Base-by-base conservation (phyloP, 2,888 invertebrate genomes). In the Acrocyrtus sp. region DNA sequence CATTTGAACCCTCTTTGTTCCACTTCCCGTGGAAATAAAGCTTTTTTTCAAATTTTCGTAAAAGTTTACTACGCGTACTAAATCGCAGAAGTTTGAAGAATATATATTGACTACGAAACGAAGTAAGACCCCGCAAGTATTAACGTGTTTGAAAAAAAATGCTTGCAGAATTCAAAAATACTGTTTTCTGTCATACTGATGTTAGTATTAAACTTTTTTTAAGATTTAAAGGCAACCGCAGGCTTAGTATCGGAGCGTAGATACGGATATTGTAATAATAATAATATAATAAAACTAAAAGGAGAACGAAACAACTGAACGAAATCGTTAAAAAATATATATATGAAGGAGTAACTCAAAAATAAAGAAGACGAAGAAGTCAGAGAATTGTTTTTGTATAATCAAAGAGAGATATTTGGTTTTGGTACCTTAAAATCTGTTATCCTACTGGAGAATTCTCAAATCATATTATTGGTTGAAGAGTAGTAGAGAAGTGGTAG, bases 241-340 rank as follows among this genome's bases (percentile, higher is more conserved):
- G 76, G 78, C 76, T 77, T 78, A 78, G 75, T 78, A 78, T 78
- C 76, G 76, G 78, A 78, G 76, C 78, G 76, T 65, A 75, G 76
- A 76, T 73, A 63, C 47, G 45, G 50, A 62, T 58, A 57, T 57
- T 50, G 54, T 54, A n/a, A 57, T 60, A 53, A 39, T 48, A 62
- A 72, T 45, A 34, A 22, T 47, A 27, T 47, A 57, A 53, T 50
- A 47, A 45, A 72, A 69, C 69, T 57, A 72, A 74, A 73, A 67
- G 67, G 63, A 72, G 58, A 72, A 70, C 60, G 63, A 53, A 62
- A 72, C 34, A 51, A 70, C 56, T 5, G 34, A 34, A 34, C 34
- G 34, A 43, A 63, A 27, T 39, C 45, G 26, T 47, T 58, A 67
- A 62, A 63, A 66, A 69, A 63, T 63, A 48, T 24, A 58, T 60